Evolutionary conservation across 2,888 invertebrate species (phyloP).

Genomic region (Spodoptera exigua): DNA sequence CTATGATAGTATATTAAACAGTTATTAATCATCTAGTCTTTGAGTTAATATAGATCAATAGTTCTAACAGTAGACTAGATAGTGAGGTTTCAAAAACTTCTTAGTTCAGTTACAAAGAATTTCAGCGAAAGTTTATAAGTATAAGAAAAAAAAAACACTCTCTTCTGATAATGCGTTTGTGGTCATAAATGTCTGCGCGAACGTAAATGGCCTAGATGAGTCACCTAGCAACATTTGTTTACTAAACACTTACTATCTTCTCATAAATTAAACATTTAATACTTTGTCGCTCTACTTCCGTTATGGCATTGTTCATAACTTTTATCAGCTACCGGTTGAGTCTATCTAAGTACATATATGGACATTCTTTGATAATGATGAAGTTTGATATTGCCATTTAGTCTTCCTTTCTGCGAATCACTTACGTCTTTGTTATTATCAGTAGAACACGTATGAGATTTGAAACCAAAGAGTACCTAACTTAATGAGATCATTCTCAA

Average conservation of each 20-base stretch:
- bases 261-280: constrained; percentile 48
- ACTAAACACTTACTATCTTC: constrained; percentile 45
- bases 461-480: constrained; percentile 1
- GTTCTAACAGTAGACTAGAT: too few species aligned
- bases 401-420: constrained; percentile 15
- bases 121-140: constrained; percentile 51
- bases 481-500: neutral
- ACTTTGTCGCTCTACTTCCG: constrained; percentile 59
- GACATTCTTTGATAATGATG: constrained; percentile 51
- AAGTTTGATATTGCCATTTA: constrained; percentile 9
- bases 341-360: constrained; percentile 23
- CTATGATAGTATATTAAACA: too few species aligned
- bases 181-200: constrained; percentile 21
- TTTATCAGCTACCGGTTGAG: constrained; percentile 64
- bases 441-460: constrained; percentile 9
- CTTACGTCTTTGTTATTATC: constrained; percentile 5
- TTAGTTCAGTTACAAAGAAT: constrained; percentile 22
- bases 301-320: constrained; percentile 60
- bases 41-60: too few species aligned
- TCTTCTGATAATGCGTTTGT: constrained; percentile 39
- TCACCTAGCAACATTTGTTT: constrained; percentile 51
- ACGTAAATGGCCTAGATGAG: constrained; percentile 52
- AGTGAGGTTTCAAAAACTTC: neutral
- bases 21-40: too few species aligned
- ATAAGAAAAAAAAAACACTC: constrained; percentile 25